Conservation (phyloP, 2,888 invertebrate genomes). For the Clunio marinus region DNA sequence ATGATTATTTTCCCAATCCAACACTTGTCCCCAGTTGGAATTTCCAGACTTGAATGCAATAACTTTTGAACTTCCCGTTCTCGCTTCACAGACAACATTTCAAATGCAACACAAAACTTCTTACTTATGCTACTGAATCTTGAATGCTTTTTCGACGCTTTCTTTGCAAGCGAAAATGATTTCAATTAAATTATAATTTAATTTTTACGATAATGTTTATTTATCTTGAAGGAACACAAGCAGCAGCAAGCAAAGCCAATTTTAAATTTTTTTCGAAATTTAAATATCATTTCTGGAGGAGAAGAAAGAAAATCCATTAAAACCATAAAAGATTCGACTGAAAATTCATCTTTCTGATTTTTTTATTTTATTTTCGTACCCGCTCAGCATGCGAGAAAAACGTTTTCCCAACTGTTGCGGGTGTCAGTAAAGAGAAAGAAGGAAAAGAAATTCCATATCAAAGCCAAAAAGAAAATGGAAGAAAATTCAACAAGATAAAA, state of each 20-base stretch:
- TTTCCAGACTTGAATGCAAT: neutral
- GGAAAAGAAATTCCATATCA: neutral
- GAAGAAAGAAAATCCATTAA: slow-evolving; percentile 29
- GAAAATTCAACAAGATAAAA: slow-evolving; percentile 2
- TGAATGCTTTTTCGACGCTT: neutral
- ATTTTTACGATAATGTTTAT: slow-evolving; percentile 38
- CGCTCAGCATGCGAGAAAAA: slow-evolving; percentile 12
- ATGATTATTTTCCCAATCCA: too few species aligned
- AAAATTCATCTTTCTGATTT: slow-evolving; percentile 10
- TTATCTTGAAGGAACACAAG: too few species aligned
- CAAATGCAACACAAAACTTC: neutral
- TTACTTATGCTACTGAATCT: neutral
- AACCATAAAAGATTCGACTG: neutral
- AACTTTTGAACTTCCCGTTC: neutral
- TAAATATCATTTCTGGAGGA: slow-evolving; percentile 21
- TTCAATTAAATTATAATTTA: slow-evolving; percentile 38
- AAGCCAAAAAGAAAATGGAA: neutral
- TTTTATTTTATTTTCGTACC: too few species aligned
- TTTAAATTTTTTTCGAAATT: slow-evolving; percentile 18
- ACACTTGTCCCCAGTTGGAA: neutral
- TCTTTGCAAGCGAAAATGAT: slow-evolving; percentile 9
- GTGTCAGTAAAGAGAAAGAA: neutral
- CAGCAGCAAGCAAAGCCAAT: neutral
- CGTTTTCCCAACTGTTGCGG: slow-evolving; percentile 4
- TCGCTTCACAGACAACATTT: neutral